Conservation (phyloP, 2,888 invertebrate species). For the Exocentrus adspersus region DNA sequence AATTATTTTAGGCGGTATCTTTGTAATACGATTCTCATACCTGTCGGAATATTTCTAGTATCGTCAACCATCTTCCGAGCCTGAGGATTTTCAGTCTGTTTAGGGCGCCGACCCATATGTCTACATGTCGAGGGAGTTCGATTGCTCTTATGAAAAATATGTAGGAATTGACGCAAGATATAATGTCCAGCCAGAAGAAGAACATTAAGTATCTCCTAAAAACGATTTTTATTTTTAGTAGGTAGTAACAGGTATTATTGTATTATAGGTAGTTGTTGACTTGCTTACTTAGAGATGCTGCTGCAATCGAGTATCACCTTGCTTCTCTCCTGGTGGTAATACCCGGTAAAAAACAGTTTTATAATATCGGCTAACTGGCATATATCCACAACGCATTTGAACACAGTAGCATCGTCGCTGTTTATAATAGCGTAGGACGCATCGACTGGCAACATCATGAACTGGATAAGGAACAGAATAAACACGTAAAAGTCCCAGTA, state of each 20-base stretch:
- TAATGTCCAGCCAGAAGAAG: neutral
- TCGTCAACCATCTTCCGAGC: conserved; percentile 1
- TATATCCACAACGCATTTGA: conserved; percentile 22
- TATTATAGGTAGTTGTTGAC: conserved; percentile 31
- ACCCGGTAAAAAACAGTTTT: conserved; percentile 41
- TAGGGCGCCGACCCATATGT: neutral
- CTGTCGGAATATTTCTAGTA: conserved; percentile 14
- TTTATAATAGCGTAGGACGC: neutral
- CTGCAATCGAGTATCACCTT: conserved; percentile 14
- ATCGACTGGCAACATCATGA: conserved; percentile 32
- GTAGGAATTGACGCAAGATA: neutral
- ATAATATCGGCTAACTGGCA: conserved; percentile 35
- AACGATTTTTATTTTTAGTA: neutral
- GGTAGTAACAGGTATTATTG: neutral
- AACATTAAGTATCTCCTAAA: neutral
- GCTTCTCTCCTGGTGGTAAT: conserved; percentile 32
- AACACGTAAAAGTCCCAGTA: conserved; percentile 40
- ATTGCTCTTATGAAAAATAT: conserved; percentile 20
- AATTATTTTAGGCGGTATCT: too few species aligned
- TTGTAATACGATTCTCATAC: neutral
- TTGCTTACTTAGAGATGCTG: conserved; percentile 26
- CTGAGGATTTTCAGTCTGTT: conserved; percentile 7
- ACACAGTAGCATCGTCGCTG: neutral
- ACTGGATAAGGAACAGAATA: conserved; percentile 29
- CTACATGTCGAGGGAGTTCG: neutral